Base-by-base conservation (phyloP, 2,113 vertebrate genomes). In the Ivindomyrus marchei region DNA sequence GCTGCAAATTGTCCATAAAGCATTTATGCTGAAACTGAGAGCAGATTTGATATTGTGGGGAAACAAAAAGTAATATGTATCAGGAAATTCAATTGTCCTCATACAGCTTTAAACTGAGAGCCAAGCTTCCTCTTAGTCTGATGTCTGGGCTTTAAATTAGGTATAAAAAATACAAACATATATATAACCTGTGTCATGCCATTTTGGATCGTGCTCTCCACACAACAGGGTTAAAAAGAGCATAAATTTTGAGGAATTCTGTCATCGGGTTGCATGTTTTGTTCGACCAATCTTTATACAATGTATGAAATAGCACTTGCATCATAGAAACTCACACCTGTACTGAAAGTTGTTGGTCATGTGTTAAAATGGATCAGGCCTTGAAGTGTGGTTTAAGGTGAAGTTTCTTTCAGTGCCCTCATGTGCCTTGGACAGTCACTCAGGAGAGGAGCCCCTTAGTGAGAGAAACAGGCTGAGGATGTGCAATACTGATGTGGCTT, bases 21-120 rank as follows among this genome's bases (percentile, higher is more conserved):
- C 94, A 92, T 96, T 95, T 95, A 94, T 94, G 92, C 93, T 93
- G 95, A 94, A 94, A 94, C 94, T 89, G 88, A 95, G 95, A 93
- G 94, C 94, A 95, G 95, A 96, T 95, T 96, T 96, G 96, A 96
- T 96, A 95, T 95, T 95, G 95, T 92, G 91, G 94, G 95, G 96
- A 96, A 96, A 96, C 95, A 96, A 94, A 91, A 95, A 95, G 94
- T 95, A 94, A 95, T 94, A 96, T 95, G 94, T 94, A 95, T 85
- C 94, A 95, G 95, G 95, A 96, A 96, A 96, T 96, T 96, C 94
- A 95, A 96, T 96, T 96, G 94, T 94, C 92, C 93, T 93, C 94
- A 93, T 95, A 89, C 91, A 91, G 93, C 94, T 95, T 95, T 93
- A 92, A 88, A 93, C 94, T 94, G 93, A 91, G 90, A 93, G 91